Base-by-base conservation (phyloP, 2,888 invertebrate species). In the Palloptera scutellata region DNA sequence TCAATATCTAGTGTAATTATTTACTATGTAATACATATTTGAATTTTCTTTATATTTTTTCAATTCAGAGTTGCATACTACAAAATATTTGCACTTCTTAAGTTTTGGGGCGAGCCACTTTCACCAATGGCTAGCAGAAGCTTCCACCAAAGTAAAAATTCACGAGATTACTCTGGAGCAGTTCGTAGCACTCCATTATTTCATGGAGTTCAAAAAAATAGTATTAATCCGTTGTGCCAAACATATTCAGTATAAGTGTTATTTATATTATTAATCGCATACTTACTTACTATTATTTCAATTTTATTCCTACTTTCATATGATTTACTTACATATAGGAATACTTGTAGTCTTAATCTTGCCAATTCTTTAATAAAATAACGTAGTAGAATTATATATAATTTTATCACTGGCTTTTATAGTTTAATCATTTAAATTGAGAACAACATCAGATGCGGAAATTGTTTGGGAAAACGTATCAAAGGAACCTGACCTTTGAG, bases 71-170 rank as follows among this genome's bases (percentile, higher is more conserved):
- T 83, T 63, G 85, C 85, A 41, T 85, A 84, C 67, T 83, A 78
- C 61, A 84, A 84, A 74, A 76, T 85, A 61, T 82, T 85, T 65
- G 76, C 84, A 19, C 65, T 78, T 63, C 73, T 85, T 1, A 85
- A 85, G 70, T 84, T 84, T 72, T 85, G 85, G 85, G 84, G 84
- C 3, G 80, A 84, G 65, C 84, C 85, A 17, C 61, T 85, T 61
- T 82, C 82, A 54, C 81, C 84, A 67, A 83, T 84, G 80, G 77
- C 82, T 59, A 85, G 85, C 72, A 84, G 80, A 80, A 85, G 82
- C 72, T 80, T 80, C 75, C 82, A 80, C 73, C 79, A 75, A 67
- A 84, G 85, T 70, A 83, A 81, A 75, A 83, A 83, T 67, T 83
- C 84, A 30, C 78, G 79, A 70, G 84, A 85, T 67, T 76, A 79